Evolutionary conservation across 2,113 vertebrate species (phyloP).

Genomic region (Lutjanus erythropterus): DNA sequence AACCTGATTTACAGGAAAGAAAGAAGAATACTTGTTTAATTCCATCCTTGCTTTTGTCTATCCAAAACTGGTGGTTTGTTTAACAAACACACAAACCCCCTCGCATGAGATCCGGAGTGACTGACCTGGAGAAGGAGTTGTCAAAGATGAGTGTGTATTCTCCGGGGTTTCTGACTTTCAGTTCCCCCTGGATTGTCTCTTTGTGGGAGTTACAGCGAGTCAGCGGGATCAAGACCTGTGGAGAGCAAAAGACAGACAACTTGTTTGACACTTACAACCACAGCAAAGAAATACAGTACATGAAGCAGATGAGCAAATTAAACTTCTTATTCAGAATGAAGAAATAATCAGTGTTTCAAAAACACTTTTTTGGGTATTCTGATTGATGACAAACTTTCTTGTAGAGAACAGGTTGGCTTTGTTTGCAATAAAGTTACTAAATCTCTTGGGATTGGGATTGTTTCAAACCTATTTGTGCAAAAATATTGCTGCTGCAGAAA

Average conservation of each 20-base stretch:
- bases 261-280: not conserved
- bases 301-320: too few species aligned
- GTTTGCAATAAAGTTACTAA: too few species aligned
- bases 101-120: not conserved
- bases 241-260: slow-evolving; percentile 21
- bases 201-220: slow-evolving; percentile 96
- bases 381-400: too few species aligned
- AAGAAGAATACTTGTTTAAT: not conserved
- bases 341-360: too few species aligned
- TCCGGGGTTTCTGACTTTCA: slow-evolving; percentile 91
- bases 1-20: slow-evolving; percentile 85
- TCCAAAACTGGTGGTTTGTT: not conserved
- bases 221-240: slow-evolving; percentile 94
- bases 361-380: too few species aligned
- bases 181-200: slow-evolving; percentile 92
- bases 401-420: too few species aligned
- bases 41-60: not conserved
- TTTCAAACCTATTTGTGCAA: too few species aligned
- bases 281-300: too few species aligned
- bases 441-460: too few species aligned
- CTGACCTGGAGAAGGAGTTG: slow-evolving; percentile 97
- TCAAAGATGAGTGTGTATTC: slow-evolving; percentile 94
- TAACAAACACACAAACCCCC: not conserved
- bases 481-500: too few species aligned
- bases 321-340: too few species aligned